Base-by-base conservation (phyloP, 2,797 vertebrate species). In the Synanceia verrucosa region DNA sequence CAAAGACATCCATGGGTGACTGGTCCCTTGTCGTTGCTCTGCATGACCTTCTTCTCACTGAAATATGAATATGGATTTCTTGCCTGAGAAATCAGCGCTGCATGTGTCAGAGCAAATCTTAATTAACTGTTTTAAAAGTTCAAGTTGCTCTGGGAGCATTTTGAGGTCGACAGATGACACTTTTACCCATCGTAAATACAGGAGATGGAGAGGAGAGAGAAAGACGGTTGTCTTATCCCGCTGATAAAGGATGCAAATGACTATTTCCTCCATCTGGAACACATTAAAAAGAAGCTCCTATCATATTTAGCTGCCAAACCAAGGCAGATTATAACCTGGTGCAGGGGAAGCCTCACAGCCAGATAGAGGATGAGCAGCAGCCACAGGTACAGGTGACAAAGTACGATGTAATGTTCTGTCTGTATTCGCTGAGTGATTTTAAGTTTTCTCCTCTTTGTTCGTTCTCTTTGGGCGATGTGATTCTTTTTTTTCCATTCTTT, bases 41-140 rank as follows among this genome's bases (percentile, higher is more conserved):
- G 60, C 36, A 24, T 84, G 76, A 84, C 86, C 81, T 84, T 83
- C 82, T 77, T 73, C 71, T 56, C 53, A 61, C 8, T 51, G 53
- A 78, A 63, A 76, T 78, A 84, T 79, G 69, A 85, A 83, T 85
- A 84, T 86, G 64, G 73, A 88, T 82, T 82, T 82, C 33, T 79
- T 85, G 63, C 65, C 69, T 14, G 26, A 50, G 55, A 79, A 81
- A 73, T 73, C 41, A 41, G 55, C 60, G 2, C 52, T 2, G 39
- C 59, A 48, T 18, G 70, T 73, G 77, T 82, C 76, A 70, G 58
- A 75, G 65, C 56, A 48, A 61, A 48, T 73, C 76, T 82, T 69
- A 83, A 82, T 88, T 79, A 84, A 74, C 62, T 14, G 52, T 79
- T 83, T 82, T 50, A 68, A 81, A 86, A 73, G 73, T 84, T 84